A percentile compares a stretch with the other conserved stretches of the same genome.
These are phyloP conservation scores for Takifugu bimaculatus DNA, from an alignment of 2,113 vertebrate species.

Conservation along the genomic window DNA sequence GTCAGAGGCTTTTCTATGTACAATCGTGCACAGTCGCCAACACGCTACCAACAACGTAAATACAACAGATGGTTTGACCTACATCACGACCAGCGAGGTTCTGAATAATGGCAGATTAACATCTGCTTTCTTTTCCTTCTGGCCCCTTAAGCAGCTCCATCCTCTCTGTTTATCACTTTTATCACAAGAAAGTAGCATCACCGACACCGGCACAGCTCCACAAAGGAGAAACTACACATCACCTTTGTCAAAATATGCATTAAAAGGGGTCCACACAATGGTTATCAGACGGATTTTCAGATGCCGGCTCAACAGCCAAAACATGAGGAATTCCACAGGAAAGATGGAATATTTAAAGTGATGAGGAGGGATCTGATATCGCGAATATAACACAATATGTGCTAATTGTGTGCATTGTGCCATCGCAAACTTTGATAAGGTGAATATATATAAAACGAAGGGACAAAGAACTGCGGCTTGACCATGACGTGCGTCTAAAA, in stretches of 20 bases:
- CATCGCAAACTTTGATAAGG: slow-evolving; percentile 39
- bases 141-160: slow-evolving; percentile 42
- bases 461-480: background rate
- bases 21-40: slow-evolving; percentile 10
- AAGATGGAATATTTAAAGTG: background rate
- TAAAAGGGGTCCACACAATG: too few species aligned
- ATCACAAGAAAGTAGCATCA: slow-evolving; percentile 17
- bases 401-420: slow-evolving; percentile 58
- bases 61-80: slow-evolving; percentile 66
- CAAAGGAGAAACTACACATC: background rate
- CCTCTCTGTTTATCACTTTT: slow-evolving; percentile 45
- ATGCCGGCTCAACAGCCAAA: slow-evolving; percentile 7
- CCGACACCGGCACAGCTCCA: slow-evolving; percentile 23
- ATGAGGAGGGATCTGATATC: slow-evolving; percentile 36
- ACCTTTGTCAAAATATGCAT: background rate
- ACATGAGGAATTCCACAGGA: slow-evolving; percentile 6
- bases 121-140: slow-evolving; percentile 47
- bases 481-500: too few species aligned
- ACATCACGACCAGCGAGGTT: slow-evolving; percentile 36
- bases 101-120: slow-evolving; percentile 55
- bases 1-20: slow-evolving; percentile 38
- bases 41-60: slow-evolving; percentile 43
- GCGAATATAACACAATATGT: slow-evolving; percentile 63
- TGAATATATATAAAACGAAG: background rate
- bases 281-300: background rate